Base-by-base conservation (phyloP, 1,140 invertebrate genomes). In the Littorina saxatilis region DNA sequence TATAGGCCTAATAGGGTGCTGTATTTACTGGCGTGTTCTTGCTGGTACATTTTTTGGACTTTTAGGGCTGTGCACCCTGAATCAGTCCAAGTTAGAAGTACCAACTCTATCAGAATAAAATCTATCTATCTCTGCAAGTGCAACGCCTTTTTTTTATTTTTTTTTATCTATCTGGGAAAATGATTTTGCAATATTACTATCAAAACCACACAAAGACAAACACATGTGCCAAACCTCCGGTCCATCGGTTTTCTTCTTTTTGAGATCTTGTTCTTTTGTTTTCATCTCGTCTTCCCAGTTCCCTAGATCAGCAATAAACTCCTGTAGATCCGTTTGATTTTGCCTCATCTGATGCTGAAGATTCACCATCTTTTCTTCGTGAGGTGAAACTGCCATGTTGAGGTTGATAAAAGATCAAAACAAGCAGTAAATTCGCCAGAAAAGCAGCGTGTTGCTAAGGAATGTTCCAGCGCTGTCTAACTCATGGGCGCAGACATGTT, bases 201-300 rank as follows among this genome's bases (percentile, higher is more conserved):
- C 9, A 11, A 11, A 50, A 20, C 47, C 20, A 11, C 61, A 35
- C 61, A 63, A 7, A 32, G 27, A 63, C 61, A 63, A 27, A 63
- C 61, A 63, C 61, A 63, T 32, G 35, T 47, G 43, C 15, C 15
- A 20, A 63, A 83, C 84, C 80, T 73, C 17, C 61, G 76, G 81
- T 58, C 86, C 79, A 9, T 52, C 74, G 55, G 81, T 23, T 74
- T 87, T 82, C 43, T 86, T 86, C 40, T 87, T 85, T 68, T 87
- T 86, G 37, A 95, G 85, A 73, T 95, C 94, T 80, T 94, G 90
- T 83, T 98, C 97, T 93, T 96, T 96, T 82, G 93, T 93, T 93
- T 96, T 97, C 92, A 97, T 97, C 86, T 97, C 95, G 76, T 94
- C 93, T 90, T 97, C 96, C 97, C 97, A 98, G 88, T 93, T 94